Evolutionary conservation across 2,113 vertebrate species (phyloP).

Genomic region (Heteronetta atricapilla): DNA sequence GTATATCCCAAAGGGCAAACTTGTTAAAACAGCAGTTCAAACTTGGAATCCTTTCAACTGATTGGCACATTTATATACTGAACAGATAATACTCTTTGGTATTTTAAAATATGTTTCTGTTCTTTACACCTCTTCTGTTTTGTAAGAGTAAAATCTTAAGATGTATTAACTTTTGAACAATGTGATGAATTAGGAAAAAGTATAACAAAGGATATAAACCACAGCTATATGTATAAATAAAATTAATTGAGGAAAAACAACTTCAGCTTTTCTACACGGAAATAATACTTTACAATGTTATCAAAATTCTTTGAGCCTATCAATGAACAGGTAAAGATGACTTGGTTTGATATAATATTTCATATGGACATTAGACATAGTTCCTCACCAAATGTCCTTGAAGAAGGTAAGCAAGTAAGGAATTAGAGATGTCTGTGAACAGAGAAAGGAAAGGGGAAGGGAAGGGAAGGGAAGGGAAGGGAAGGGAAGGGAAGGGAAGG

Average conservation of each 20-base stretch:
- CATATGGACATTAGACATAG: not conserved
- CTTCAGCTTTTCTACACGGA: not conserved
- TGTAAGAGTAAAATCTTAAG: not conserved
- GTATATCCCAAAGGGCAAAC: not conserved
- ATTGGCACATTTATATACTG: not conserved
- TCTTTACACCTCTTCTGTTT: not conserved
- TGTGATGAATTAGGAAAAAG: not conserved
- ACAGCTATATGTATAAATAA: fast-evolving
- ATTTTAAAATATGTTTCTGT: not conserved
- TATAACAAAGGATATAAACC: not conserved
- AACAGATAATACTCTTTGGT: not conserved
- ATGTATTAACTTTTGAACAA: not conserved
- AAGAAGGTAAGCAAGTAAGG: not conserved
- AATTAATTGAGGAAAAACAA: not conserved
- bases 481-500: not conserved
- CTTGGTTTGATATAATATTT: not conserved
- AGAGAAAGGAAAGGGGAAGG: not conserved
- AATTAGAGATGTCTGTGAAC: not conserved
- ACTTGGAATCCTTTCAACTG: not conserved
- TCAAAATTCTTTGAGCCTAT: not conserved
- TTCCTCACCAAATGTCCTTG: not conserved
- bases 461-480: not conserved
- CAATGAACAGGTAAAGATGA: not conserved
- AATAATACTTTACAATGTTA: not conserved
- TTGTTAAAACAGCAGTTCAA: not conserved